These are phyloP conservation scores for Cheilosia soror DNA, from an alignment of 2,888 invertebrate genomes.

Conservation along the genomic window DNA sequence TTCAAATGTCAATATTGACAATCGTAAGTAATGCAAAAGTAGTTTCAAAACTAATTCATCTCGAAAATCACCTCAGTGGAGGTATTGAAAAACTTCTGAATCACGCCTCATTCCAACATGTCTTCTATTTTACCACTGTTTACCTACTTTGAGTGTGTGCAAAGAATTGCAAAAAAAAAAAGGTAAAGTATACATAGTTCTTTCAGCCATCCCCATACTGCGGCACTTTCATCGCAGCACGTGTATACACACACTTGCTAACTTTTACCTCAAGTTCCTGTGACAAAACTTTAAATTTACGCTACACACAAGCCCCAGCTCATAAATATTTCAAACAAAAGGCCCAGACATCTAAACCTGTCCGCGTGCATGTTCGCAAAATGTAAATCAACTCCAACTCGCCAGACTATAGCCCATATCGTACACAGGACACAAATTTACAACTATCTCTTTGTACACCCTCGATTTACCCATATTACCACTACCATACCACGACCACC, in stretches of 20 bases:
- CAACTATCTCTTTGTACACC: conserved; percentile 63
- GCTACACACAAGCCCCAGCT: conserved; percentile 61
- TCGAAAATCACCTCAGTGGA: conserved; percentile 28
- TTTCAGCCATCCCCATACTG: conserved; percentile 1
- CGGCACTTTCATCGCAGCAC: conserved; percentile 31
- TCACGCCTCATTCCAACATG: not conserved
- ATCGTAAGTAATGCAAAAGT: conserved; percentile 62
- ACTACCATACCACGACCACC: conserved; percentile 1
- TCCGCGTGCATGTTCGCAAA: conserved; percentile 68
- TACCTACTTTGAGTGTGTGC: conserved; percentile 32
- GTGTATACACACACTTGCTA: not conserved
- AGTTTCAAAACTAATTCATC: conserved; percentile 60
- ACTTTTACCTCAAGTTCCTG: conserved; percentile 42
- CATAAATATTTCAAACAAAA: conserved; percentile 74
- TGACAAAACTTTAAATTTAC: conserved; percentile 66
- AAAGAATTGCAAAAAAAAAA: conserved; percentile 36
- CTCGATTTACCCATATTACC: conserved; percentile 12
- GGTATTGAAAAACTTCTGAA: conserved; percentile 47
- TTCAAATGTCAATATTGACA: conserved; percentile 69
- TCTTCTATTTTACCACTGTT: not conserved
- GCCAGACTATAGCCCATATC: not conserved
- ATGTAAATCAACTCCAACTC: conserved; percentile 71
- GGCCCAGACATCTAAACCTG: conserved; percentile 73
- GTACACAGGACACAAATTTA: conserved; percentile 42
- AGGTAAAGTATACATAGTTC: conserved; percentile 1